These are phyloP conservation scores for Platynereis dumerilii DNA, from an alignment of 2,888 invertebrate species.

Conservation along the genomic window DNA sequence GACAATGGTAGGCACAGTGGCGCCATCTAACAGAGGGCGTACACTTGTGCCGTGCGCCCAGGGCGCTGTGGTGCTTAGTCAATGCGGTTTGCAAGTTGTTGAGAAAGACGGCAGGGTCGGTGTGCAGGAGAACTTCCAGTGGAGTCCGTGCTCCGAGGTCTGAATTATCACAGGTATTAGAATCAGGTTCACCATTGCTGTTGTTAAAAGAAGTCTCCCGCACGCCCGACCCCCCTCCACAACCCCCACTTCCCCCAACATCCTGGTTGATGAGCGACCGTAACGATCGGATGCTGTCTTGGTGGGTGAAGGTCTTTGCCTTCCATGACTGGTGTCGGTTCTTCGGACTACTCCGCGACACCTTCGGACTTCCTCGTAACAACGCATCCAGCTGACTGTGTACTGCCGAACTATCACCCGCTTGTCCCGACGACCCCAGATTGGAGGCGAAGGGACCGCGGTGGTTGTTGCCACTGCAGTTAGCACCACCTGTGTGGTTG, in stretches of 20 bases:
- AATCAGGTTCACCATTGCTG: slow-evolving; percentile 4
- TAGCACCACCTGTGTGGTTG: neutral
- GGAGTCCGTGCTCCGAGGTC: slow-evolving; percentile 43
- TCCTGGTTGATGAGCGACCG: slow-evolving; percentile 21
- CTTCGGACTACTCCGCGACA: slow-evolving; percentile 15
- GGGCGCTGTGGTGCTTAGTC: slow-evolving; percentile 70
- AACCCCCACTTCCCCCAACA: neutral
- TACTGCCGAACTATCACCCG: slow-evolving; percentile 11
- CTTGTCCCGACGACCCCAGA: neutral
- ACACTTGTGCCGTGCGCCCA: slow-evolving; percentile 69
- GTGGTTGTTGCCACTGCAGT: neutral
- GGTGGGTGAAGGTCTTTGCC: slow-evolving; percentile 17
- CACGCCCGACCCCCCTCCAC: neutral
- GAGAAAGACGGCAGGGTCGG: slow-evolving; percentile 67
- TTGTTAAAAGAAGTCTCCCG: slow-evolving; percentile 19
- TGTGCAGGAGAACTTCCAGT: slow-evolving; percentile 53
- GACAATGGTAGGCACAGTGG: slow-evolving; percentile 70
- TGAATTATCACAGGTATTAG: slow-evolving; percentile 3
- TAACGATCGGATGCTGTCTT: slow-evolving; percentile 26
- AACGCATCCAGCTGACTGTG: slow-evolving; percentile 19
- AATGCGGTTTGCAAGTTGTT: slow-evolving; percentile 70
- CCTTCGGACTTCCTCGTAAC: slow-evolving; percentile 21
- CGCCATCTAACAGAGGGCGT: slow-evolving; percentile 70
- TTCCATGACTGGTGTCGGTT: slow-evolving; percentile 21
- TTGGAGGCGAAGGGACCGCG: neutral